Evolutionary conservation across 2,888 invertebrate species (phyloP).

Genomic region (Hemaris fuciformis): DNA sequence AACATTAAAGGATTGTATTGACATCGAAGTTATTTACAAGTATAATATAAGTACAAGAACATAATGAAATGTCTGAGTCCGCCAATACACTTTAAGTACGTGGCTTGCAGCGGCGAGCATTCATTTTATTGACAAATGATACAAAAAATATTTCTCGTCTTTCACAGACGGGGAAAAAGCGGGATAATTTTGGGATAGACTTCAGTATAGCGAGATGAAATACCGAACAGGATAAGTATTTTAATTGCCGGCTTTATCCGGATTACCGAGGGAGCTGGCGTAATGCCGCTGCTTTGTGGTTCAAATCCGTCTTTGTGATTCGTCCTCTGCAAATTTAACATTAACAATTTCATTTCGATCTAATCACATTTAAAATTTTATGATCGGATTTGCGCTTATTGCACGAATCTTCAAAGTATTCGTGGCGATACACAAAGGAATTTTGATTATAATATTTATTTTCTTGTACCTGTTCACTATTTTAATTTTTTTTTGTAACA

Average conservation of each 20-base stretch:
- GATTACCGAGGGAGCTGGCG: constrained; percentile 51
- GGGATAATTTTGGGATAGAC: constrained; percentile 28
- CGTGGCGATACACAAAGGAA: neutral
- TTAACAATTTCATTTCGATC: constrained; percentile 9
- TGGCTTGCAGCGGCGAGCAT: neutral
- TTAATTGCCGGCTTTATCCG: constrained; percentile 65
- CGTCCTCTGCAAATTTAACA: constrained; percentile 35
- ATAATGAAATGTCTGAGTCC: no score
- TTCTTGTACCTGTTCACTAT: no score
- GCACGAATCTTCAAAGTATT: neutral
- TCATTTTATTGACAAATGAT: neutral
- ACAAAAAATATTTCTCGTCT: neutral
- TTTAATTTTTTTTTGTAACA: no score
- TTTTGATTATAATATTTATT: no score
- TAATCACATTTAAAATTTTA: neutral
- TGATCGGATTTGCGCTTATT: neutral
- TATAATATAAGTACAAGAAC: no score
- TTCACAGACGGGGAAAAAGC: constrained; percentile 11
- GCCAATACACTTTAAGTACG: no score
- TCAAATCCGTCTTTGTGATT: constrained; percentile 51
- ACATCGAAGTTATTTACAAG: no score
- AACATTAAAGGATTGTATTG: no score
- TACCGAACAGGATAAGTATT: constrained; percentile 59
- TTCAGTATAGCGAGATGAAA: constrained; percentile 39
- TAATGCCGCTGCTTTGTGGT: constrained; percentile 53